Percentiles rank a stretch among this genome's conserved stretches.
Conservation (phyloP, 2,113 vertebrate genomes). For the Elanus axillaris region DNA sequence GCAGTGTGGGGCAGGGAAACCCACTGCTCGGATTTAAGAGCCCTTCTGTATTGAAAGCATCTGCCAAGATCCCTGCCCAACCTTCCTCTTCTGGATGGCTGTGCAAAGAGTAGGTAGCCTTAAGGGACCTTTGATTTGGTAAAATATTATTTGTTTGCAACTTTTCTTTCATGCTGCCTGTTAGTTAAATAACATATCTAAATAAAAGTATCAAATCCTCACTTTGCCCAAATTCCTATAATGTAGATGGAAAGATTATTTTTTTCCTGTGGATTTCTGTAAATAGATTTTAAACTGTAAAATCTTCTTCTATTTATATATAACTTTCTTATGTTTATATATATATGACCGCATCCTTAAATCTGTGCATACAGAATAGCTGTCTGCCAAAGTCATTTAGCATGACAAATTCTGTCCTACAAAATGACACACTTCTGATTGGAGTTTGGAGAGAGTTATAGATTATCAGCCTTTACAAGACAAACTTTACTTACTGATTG, state of each 20-base stretch:
- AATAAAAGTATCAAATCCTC: background rate
- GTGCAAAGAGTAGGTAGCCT: background rate
- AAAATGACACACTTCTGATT: conserved; percentile 5
- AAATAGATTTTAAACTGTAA: background rate
- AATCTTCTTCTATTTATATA: background rate
- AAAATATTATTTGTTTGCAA: background rate
- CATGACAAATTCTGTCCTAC: background rate
- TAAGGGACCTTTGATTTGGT: background rate
- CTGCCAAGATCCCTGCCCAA: background rate
- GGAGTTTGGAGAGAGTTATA: background rate
- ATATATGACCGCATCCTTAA: background rate
- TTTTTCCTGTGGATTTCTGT: background rate
- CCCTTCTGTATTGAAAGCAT: conserved; percentile 7
- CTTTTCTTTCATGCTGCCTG: background rate
- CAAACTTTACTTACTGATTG: background rate
- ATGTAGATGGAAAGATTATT: background rate
- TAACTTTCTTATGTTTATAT: background rate
- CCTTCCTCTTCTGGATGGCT: background rate
- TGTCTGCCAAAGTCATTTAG: background rate
- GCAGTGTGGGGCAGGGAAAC: background rate
- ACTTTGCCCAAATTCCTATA: background rate
- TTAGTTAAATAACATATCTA: background rate
- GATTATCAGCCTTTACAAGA: background rate
- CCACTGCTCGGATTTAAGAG: background rate
- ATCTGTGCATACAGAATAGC: background rate